Base-by-base conservation (phyloP, 2,113 vertebrate genomes). In the Emydocephalus ijimae region DNA sequence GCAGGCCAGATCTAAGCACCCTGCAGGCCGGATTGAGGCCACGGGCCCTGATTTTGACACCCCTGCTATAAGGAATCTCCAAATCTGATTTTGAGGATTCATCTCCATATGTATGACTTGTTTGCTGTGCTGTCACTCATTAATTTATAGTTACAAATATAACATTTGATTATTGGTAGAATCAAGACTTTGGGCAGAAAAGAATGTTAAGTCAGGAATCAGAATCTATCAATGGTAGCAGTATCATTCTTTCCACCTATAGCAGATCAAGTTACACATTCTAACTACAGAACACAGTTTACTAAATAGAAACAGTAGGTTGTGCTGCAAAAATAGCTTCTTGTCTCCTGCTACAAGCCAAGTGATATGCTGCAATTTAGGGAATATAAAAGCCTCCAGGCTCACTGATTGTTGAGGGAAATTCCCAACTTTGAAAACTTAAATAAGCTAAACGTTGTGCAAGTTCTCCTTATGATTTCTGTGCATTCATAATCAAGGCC, bases 321-420 rank as follows among this genome's bases (percentile, higher is more conserved):
- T 81, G 26, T 21, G 43, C 23, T 85, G 48, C 89, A 90, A 93
- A 93, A 89, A 90, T 87, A 93, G 55, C 57, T 86, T 61, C 21
- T 90, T 90, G 55, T 54, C 23, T 93, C 92, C 89, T 87, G 61
- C 14, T 86, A 5, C 43, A 89, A 86, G 55, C 43, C 88, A 85
- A 85, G 54, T 81, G 29, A 59, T 29, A 89, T 74, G 52, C 10
- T 92, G 29, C 29, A 90, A 74, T 81, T 81, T 81, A 48, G 45
- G 88, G 92, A 90, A 90, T 56, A 93, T 57, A 90, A 87, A 90
- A 90, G 56, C 74, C 89, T 52, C 56, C 45, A 20, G 89, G 74
- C 88, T 90, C 26, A 39, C 43, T 52, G 52, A 89, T 89, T 1
- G 24, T 5, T 85, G 55, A 89, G 88, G 64, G 54, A 89, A 86